Conservation (phyloP, 2,888 invertebrate species). For the Pristionchus japonicus region DNA sequence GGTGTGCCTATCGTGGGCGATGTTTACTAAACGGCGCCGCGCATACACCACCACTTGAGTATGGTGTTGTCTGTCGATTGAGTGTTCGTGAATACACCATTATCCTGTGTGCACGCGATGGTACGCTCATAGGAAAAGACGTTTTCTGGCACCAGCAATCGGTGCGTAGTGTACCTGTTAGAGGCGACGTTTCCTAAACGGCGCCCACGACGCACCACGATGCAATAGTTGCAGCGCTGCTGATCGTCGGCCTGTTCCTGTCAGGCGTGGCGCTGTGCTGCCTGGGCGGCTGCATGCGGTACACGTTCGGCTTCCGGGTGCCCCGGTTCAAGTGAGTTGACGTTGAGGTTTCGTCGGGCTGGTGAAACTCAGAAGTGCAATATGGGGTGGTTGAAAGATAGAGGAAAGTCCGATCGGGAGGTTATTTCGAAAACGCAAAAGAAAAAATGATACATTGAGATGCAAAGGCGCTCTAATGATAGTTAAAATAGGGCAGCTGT, state of each 20-base stretch:
- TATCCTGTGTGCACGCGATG: no score
- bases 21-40: background rate
- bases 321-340: conserved; percentile 33
- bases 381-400: background rate
- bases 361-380: background rate
- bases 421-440: no score
- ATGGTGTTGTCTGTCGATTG: no score
- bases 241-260: conserved; percentile 36
- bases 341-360: no score
- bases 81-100: no score
- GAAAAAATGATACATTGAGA: no score
- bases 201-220: background rate
- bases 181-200: conserved; percentile 13
- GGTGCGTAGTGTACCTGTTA: no score
- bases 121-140: no score
- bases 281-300: conserved; percentile 13
- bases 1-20: background rate
- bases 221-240: background rate
- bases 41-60: background rate
- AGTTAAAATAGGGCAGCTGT: no score
- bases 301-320: conserved; percentile 10
- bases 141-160: no score
- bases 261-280: conserved; percentile 7
- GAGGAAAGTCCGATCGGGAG: background rate
- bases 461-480: no score